Evolutionary conservation across 2,113 vertebrate genomes (phyloP), one percentile per base, ranked within the genome.

Genomic region (Sardina pilchardus): DNA sequence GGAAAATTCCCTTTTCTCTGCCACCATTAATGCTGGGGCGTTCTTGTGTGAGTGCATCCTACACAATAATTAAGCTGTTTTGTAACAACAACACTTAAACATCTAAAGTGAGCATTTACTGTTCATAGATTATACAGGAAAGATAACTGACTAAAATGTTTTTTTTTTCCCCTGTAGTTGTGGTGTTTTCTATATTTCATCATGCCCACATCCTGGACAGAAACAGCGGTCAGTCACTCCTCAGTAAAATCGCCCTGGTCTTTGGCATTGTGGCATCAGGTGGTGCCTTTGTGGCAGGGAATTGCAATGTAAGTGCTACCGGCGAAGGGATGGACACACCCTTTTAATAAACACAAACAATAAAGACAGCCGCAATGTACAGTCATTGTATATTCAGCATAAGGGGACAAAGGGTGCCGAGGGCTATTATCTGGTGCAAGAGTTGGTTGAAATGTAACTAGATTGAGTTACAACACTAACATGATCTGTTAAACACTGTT

Each of bases 191-290:
- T 30, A 59, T 96, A 44, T 92, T 94, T 84, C 94, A 96, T 85
- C 95, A 96, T 89, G 94, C 94, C 1, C 95, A 96, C 43, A 88
- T 96, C 9, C 82, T 96, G 91, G 93, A 94, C 67, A 94, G 30
- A 85, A 91, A 94, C 39, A 5, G 71, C 0, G 82, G 82, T n/a
- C 87, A 94, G 7, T 87, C 88, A 26, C 81, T 92, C 48, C 53
- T 93, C 85, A 96, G 95, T 86, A 94, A 83, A 87, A 56, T 86
- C 56, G 94, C 93, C 0, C 34, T 95, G 85, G 88, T 86, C 12
- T 92, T 94, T 8, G 95, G 95, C 19, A 75, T 93, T 39, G 89
- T 93, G 45, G 83, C 94, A 5, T 83, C 93, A 4, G 0, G 87
- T 2, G 94, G 95, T 34, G 91, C 94, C 0, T 96, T 96, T 19